Evolutionary conservation across 2,113 vertebrate species (phyloP).

Genomic region (Elephantulus edwardii): DNA sequence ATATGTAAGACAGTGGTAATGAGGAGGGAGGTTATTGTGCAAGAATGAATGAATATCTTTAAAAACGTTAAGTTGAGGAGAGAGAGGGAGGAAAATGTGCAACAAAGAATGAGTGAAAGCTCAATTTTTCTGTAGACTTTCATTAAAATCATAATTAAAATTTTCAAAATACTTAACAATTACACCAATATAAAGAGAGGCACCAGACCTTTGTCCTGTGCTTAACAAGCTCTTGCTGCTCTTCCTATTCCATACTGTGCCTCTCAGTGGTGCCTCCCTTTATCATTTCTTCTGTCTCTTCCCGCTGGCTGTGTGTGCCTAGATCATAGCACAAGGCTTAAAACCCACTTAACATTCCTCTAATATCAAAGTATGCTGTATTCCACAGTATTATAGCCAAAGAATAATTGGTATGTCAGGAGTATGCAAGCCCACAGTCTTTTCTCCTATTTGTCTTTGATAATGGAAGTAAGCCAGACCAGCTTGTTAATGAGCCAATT

Average conservation of each 20-base stretch:
- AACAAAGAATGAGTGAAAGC: too few relatives aligned
- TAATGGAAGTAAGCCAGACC: slow-evolving; percentile 31
- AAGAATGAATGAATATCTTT: too few relatives aligned
- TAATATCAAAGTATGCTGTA: slow-evolving; percentile 29
- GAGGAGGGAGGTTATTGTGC: too few relatives aligned
- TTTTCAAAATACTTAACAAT: too few relatives aligned
- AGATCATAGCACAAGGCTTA: background rate
- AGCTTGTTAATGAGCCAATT: slow-evolving; percentile 58
- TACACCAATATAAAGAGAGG: background rate
- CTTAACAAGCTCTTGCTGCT: slow-evolving; percentile 37
- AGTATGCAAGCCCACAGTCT: background rate
- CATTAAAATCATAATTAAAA: too few relatives aligned
- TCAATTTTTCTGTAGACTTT: too few relatives aligned
- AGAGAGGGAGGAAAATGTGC: too few relatives aligned
- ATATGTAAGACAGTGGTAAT: too few relatives aligned
- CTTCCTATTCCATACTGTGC: background rate
- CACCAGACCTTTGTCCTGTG: slow-evolving; percentile 37
- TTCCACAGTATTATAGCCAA: background rate
- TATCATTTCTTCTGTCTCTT: background rate
- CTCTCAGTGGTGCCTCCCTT: slow-evolving; percentile 18
- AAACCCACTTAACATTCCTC: slow-evolving; percentile 51
- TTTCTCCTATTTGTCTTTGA: slow-evolving; percentile 47
- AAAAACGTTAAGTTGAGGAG: too few relatives aligned
- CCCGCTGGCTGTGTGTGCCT: background rate
- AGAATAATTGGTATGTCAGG: slow-evolving; percentile 10